Conservation (phyloP, 2,797 vertebrate genomes). For the Huso huso region DNA sequence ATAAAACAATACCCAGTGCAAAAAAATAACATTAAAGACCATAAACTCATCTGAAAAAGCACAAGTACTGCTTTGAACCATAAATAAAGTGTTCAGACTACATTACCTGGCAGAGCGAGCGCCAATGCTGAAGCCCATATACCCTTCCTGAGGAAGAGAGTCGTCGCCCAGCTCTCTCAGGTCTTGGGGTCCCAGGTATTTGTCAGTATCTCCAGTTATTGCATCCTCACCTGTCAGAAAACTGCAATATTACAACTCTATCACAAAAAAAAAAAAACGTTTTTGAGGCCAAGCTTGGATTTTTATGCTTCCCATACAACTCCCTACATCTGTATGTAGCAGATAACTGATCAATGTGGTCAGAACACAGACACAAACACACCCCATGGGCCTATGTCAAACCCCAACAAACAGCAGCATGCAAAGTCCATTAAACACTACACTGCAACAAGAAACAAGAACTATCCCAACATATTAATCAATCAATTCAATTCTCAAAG, state of each 20-base stretch:
- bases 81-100: constrained; percentile 14
- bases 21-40: too few species aligned
- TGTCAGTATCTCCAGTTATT: constrained; percentile 93
- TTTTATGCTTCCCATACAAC: background rate
- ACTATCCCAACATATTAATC: background rate
- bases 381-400: constrained; percentile 15
- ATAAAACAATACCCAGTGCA: too few species aligned
- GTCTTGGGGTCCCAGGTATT: constrained; percentile 93
- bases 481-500: background rate
- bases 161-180: constrained; percentile 92
- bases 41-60: too few species aligned
- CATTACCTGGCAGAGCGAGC: constrained; percentile 90
- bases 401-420: constrained; percentile 2
- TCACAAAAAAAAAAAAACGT: background rate
- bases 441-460: background rate
- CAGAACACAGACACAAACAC: constrained; percentile 11
- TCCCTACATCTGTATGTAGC: constrained; percentile 5
- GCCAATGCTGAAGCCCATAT: constrained; percentile 92
- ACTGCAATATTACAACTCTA: constrained; percentile 21
- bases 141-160: constrained; percentile 91
- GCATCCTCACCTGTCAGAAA: constrained; percentile 84
- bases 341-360: constrained; percentile 24
- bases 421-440: background rate
- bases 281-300: too few species aligned
- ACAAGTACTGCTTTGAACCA: too few species aligned